Percentiles rank a stretch among this genome's conserved stretches.
phyloP scores from a whole-genome alignment of 2,888 invertebrate species.

The Crepidodera aurea region DNA sequence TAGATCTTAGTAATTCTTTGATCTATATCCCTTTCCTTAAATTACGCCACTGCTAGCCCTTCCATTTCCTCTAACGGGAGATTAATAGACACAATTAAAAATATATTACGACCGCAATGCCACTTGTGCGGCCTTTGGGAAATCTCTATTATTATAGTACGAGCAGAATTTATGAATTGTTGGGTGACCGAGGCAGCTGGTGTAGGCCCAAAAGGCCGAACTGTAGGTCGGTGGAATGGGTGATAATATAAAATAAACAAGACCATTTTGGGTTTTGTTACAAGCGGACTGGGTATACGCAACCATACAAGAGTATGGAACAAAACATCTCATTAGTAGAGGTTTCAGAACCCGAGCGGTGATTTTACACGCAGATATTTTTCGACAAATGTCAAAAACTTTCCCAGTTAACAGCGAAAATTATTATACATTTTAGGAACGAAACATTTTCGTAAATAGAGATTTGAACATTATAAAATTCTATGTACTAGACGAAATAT shows the following conservation, averaged over 20 bases:
- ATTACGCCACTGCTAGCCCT: not conserved
- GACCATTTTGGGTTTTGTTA: constrained; percentile 6
- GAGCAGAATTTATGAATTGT: constrained; percentile 25
- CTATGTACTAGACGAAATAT: no score
- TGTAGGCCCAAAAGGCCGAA: constrained; percentile 10
- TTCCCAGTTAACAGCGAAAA: no score
- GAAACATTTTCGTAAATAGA: no score
- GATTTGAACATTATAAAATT: no score
- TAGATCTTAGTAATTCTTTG: no score
- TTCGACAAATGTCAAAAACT: no score
- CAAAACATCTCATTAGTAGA: constrained; percentile 2
- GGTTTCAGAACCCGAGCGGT: not conserved
- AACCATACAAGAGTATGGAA: not conserved
- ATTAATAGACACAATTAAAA: constrained; percentile 50
- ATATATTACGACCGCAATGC: constrained; percentile 40
- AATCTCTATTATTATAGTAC: constrained; percentile 28
- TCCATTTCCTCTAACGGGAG: constrained; percentile 26
- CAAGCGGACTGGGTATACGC: not conserved
- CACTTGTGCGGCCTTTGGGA: constrained; percentile 28
- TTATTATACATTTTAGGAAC: no score
- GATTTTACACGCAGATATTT: not conserved
- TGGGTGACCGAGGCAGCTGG: constrained; percentile 24
- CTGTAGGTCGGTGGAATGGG: not conserved
- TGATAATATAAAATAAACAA: constrained; percentile 17
- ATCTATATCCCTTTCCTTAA: no score